These are phyloP conservation scores for Solenopsis fugax DNA, from an alignment of 1,140 invertebrate species.

Conservation along the genomic window DNA sequence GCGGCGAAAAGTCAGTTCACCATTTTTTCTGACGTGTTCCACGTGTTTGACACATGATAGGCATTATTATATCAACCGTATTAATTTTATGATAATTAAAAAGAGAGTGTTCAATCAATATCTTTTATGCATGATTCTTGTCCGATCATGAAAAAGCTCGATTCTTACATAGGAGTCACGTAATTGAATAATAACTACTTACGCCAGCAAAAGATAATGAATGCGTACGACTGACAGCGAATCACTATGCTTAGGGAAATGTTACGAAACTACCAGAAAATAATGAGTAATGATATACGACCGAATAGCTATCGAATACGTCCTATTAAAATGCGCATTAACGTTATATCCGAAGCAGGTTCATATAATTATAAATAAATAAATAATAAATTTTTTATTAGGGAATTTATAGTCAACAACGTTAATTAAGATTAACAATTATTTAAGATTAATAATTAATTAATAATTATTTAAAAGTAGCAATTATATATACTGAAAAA, in stretches of 20 bases:
- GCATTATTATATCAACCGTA: neutral
- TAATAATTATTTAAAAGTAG: neutral
- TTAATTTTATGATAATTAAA: neutral
- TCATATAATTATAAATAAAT: slow-evolving; percentile 25
- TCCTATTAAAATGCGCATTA: slow-evolving; percentile 6
- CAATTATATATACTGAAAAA: neutral
- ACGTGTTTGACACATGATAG: neutral
- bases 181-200: slow-evolving; percentile 52
- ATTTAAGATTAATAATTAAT: neutral
- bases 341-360: neutral
- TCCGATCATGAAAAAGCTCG: slow-evolving; percentile 9
- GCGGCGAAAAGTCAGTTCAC: neutral
- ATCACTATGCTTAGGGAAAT: slow-evolving; percentile 31
- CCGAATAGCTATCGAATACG: neutral
- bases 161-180: slow-evolving; percentile 18
- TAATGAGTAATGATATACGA: slow-evolving; percentile 44
- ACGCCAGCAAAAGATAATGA: slow-evolving; percentile 31
- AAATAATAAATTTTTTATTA: slow-evolving; percentile 15
- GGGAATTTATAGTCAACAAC: neutral
- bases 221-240: slow-evolving; percentile 3
- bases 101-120: neutral
- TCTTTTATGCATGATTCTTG: neutral
- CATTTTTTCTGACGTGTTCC: neutral
- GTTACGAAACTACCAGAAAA: slow-evolving; percentile 55
- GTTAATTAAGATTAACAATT: neutral